Percentiles rank a stretch among this genome's conserved stretches.
phyloP scores from a whole-genome alignment of 37 sponge, comb jelly and placozoan genomes.

The Aphrocallistes beatrix region DNA sequence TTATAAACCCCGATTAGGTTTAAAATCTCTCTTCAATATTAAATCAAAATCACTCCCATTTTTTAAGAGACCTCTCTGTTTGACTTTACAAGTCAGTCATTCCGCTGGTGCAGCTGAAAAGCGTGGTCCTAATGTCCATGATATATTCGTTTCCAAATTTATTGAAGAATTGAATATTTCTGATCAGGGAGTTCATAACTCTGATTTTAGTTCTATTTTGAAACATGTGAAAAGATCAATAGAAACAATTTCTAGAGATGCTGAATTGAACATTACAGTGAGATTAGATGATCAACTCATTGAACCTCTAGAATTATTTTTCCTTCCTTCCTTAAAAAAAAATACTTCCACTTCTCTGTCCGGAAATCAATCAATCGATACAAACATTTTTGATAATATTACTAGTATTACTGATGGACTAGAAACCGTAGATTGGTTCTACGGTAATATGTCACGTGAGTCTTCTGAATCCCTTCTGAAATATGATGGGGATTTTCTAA shows the following conservation, averaged over 20 bases:
- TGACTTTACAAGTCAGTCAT: not conserved
- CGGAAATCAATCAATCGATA: not conserved
- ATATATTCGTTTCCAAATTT: conserved; percentile 4
- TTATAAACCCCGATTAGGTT: not conserved
- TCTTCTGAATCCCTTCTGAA: not conserved
- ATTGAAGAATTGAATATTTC: not conserved
- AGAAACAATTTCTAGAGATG: not conserved
- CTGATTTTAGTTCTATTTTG: not conserved
- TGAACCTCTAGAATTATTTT: not conserved
- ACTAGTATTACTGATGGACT: not conserved
- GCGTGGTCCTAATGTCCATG: not conserved
- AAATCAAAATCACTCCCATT: not conserved
- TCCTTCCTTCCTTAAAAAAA: not conserved
- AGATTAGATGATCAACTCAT: not conserved
- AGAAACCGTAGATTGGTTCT: not conserved
- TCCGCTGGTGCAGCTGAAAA: not conserved
- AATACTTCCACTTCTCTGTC: not conserved
- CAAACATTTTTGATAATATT: not conserved
- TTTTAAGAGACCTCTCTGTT: not conserved
- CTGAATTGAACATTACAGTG: not conserved
- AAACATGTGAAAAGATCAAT: not conserved
- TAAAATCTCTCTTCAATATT: not conserved
- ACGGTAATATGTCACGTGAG: not conserved
- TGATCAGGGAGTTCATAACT: not conserved
- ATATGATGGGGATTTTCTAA: not conserved